Percentiles rank a stretch among this genome's conserved stretches.
These are phyloP conservation scores for Peromyscus melanophrys DNA, from an alignment of 2,797 vertebrate species.

Conservation along the genomic window DNA sequence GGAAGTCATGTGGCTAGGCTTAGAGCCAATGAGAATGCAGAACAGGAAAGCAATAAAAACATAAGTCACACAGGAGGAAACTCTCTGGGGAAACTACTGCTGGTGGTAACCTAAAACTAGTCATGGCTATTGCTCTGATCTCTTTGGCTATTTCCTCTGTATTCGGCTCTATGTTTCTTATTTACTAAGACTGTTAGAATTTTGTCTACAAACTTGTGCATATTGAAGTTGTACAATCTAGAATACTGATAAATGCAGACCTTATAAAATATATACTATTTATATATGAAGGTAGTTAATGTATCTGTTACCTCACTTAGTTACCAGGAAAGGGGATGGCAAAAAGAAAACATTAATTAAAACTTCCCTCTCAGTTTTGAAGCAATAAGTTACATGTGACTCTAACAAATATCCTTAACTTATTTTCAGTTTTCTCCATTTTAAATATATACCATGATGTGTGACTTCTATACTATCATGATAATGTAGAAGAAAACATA, in stretches of 20 bases:
- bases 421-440: neutral
- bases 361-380: neutral
- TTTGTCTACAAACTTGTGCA: neutral
- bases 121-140: too few relatives aligned
- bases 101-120: too few relatives aligned
- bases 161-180: too few relatives aligned
- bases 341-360: neutral
- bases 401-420: neutral
- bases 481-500: neutral
- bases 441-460: neutral
- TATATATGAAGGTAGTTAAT: neutral
- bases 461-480: neutral
- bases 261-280: neutral
- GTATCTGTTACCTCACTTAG: neutral
- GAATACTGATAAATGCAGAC: neutral
- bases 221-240: neutral
- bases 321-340: neutral
- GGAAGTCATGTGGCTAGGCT: too few relatives aligned
- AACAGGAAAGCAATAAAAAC: too few relatives aligned
- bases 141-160: too few relatives aligned
- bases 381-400: neutral
- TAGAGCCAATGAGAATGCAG: too few relatives aligned
- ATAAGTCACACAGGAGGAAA: too few relatives aligned
- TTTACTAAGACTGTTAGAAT: too few relatives aligned
- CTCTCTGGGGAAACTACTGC: too few relatives aligned